Conservation (phyloP, 1,140 invertebrate genomes). For the Trichoplusia ni region DNA sequence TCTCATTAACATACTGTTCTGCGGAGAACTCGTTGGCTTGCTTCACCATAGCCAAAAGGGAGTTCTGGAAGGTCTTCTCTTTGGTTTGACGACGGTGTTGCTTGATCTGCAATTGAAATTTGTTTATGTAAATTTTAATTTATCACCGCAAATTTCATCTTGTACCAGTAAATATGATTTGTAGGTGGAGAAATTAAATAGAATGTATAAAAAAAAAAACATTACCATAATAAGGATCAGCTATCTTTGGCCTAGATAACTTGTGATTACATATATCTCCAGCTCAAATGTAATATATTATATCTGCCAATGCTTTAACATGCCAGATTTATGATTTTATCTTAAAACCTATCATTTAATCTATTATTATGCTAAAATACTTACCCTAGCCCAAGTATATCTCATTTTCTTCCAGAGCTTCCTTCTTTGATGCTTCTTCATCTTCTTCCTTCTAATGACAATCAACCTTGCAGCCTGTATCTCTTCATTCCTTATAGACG, state of each 20-base stretch:
- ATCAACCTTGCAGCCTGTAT: conserved; percentile 89
- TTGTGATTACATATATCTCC: no score
- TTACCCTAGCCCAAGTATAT: conserved; percentile 86
- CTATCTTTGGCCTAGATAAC: neutral
- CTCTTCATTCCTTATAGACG: conserved; percentile 61
- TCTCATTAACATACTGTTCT: conserved; percentile 85
- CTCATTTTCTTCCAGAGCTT: conserved; percentile 91
- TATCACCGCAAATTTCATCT: no score
- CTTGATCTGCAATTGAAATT: conserved; percentile 73
- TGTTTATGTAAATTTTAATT: no score
- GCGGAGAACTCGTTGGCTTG: conserved; percentile 89
- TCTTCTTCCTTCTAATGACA: conserved; percentile 90
- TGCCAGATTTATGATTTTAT: no score
- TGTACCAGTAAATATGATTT: no score
- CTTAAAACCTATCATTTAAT: neutral
- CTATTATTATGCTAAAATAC: conserved; percentile 4
- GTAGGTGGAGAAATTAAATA: no score
- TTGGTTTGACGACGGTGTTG: conserved; percentile 86
- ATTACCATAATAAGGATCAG: no score
- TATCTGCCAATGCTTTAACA: no score
- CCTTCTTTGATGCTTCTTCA: conserved; percentile 92
- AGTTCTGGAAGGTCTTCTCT: conserved; percentile 89
- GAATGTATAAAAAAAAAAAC: no score
- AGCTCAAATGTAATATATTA: no score
- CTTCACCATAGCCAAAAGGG: conserved; percentile 86